Conservation (phyloP, 2,797 vertebrate species). For the Capromys pilorides region DNA sequence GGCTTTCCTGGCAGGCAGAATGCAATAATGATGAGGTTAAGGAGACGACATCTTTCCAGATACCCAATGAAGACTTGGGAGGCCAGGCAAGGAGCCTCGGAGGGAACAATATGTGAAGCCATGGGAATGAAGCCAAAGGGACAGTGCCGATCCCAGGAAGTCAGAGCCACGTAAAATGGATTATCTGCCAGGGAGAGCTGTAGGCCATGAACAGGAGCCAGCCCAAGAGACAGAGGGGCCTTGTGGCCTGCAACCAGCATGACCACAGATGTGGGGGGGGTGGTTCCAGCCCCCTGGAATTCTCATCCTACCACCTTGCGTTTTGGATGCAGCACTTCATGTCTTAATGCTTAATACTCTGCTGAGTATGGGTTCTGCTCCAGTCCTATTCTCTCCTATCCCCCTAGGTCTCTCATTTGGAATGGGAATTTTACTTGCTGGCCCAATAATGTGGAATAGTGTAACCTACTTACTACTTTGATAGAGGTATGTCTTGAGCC, state of each 20-base stretch:
- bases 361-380: not conserved
- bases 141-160: not conserved
- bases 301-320: not conserved
- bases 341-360: too few species aligned
- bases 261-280: not conserved
- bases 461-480: not conserved
- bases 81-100: not conserved
- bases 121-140: not conserved
- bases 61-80: not conserved
- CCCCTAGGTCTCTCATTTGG: not conserved
- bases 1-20: not conserved
- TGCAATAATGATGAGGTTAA: not conserved
- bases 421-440: not conserved
- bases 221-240: not conserved
- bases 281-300: not conserved
- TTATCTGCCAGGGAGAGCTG: not conserved
- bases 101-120: not conserved
- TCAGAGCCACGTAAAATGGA: not conserved
- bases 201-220: not conserved
- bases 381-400: not conserved
- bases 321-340: not conserved
- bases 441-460: not conserved
- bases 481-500: not conserved
- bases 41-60: not conserved
- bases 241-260: not conserved